A percentile compares a stretch with the other conserved stretches of the same genome.
phyloP scores from a whole-genome alignment of 2,888 invertebrate genomes.

The Aphodius granarius region DNA sequence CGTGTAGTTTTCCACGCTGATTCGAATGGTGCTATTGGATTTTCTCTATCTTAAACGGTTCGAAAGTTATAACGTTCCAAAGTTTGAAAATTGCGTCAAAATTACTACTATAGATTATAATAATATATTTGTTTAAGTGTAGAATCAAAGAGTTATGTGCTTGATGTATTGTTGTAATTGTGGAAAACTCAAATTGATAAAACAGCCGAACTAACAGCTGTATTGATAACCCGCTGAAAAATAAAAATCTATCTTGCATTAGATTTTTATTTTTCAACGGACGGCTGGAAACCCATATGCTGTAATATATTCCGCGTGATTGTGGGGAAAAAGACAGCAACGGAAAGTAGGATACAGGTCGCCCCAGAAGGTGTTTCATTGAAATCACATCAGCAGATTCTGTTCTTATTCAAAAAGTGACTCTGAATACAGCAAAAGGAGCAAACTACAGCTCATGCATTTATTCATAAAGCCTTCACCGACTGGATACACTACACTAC shows the following conservation, averaged over 20 bases:
- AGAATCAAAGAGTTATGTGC: too few species aligned
- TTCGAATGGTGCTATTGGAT: too few species aligned
- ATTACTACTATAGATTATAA: too few species aligned
- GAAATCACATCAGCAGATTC: slow-evolving; percentile 8
- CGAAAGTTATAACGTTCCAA: too few species aligned
- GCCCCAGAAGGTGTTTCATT: slow-evolving; percentile 10
- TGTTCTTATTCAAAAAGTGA: slow-evolving; percentile 13
- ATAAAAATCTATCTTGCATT: neutral
- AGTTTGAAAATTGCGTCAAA: too few species aligned
- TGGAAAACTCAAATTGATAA: too few species aligned
- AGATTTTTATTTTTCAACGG: neutral
- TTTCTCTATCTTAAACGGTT: too few species aligned
- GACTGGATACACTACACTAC: neutral
- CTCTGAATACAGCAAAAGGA: slow-evolving; percentile 2
- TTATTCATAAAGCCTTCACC: slow-evolving; percentile 9
- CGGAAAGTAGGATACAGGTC: neutral
- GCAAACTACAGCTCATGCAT: slow-evolving; percentile 9
- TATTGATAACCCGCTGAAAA: neutral
- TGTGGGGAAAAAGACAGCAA: slow-evolving; percentile 1
- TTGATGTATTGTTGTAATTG: too few species aligned
- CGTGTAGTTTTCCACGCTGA: too few species aligned
- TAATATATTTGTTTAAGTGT: too few species aligned
- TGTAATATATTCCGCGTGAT: slow-evolving; percentile 6
- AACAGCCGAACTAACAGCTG: too few species aligned
- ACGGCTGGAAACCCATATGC: neutral